Conservation (phyloP, 2,888 invertebrate genomes). For the Stegana nigrithorax region DNA sequence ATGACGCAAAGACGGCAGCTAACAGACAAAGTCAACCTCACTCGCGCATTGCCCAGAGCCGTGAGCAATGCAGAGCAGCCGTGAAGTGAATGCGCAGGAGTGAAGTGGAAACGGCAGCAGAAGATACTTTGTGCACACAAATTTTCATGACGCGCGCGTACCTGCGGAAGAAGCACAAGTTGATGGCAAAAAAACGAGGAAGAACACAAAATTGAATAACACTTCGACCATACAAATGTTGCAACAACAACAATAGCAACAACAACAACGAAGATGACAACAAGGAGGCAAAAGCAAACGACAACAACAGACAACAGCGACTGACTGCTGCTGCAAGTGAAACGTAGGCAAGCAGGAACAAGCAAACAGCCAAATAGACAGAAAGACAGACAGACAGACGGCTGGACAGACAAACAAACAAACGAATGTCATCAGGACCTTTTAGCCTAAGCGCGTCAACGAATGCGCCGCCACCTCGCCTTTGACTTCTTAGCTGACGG, state of each 20-base stretch:
- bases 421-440: background rate
- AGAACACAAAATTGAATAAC: background rate
- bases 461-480: background rate
- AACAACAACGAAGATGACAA: background rate
- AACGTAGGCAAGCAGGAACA: background rate
- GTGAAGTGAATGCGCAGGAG: no score
- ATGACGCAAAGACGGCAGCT: background rate
- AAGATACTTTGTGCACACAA: conserved; percentile 9
- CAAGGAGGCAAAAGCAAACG: background rate
- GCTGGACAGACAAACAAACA: background rate
- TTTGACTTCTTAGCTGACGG: background rate
- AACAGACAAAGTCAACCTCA: background rate
- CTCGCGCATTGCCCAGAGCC: background rate
- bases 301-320: background rate
- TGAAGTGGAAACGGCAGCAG: background rate
- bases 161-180: background rate
- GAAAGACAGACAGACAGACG: no score
- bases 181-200: background rate
- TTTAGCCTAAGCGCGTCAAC: conserved; percentile 8
- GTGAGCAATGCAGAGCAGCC: no score
- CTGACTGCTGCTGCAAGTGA: background rate
- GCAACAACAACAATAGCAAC: background rate
- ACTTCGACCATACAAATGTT: background rate
- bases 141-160: conserved; percentile 6
- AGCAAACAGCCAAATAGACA: no score